Conservation (phyloP, 2,797 vertebrate genomes). For the Galago senegalensis region DNA sequence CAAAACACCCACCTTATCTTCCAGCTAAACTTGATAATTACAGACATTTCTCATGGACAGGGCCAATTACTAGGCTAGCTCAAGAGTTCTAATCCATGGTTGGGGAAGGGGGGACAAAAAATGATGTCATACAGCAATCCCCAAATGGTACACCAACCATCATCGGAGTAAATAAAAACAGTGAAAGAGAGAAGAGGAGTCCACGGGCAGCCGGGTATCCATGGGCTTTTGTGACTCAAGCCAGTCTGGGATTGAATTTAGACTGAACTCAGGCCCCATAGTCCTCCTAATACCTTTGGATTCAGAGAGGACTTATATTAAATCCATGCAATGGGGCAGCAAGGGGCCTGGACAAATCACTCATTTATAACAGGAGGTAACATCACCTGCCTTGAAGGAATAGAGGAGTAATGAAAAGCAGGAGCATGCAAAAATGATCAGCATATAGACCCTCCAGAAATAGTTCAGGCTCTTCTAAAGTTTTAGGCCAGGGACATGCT, state of each 20-base stretch:
- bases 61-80: neutral
- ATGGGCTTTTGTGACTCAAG: neutral
- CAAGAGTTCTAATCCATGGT: slow-evolving; percentile 12
- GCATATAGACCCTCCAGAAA: neutral
- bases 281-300: neutral
- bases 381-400: neutral
- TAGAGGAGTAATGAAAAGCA: neutral
- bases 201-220: neutral
- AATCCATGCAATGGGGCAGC: neutral
- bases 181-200: neutral
- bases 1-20: neutral
- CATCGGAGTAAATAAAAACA: neutral
- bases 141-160: neutral
- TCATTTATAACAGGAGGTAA: neutral
- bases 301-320: neutral
- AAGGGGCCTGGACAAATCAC: neutral
- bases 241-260: neutral
- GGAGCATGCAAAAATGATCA: neutral
- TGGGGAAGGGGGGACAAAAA: neutral
- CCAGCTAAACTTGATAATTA: slow-evolving; percentile 40
- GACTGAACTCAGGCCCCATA: neutral
- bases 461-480: neutral
- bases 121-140: neutral
- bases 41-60: neutral
- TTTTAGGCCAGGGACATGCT: neutral